Base-by-base conservation (phyloP, 2,113 vertebrate species). In the Ancistrus triradiatus region DNA sequence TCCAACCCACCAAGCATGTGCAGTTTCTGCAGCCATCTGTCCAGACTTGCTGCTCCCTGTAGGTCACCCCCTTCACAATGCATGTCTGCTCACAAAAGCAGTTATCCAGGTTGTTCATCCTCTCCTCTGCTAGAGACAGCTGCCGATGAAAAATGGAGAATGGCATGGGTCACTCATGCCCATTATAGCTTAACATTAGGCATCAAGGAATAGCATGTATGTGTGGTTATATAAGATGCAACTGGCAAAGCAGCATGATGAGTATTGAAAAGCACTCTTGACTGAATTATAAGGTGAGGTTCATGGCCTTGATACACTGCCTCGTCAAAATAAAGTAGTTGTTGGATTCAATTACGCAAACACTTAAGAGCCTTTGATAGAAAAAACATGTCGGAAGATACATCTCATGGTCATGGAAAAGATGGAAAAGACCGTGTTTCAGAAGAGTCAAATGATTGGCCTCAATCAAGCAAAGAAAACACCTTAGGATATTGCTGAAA, bases 41-140 rank as follows among this genome's bases (percentile, higher is more conserved):
- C 96, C 94, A 98, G 63, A 89, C 89, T 74, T 97, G 93, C 49
- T 93, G 90, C 78, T 97, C 95, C 78, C 95, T 89, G 90, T 97
- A 98, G 80, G 91, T 89, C 59, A 61, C 84, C 66, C 91, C 93
- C 81, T 97, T 98, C 85, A 89, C 79, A 50, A 84, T 95, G 86
- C 96, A 98, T 46, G 93, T 97, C 81, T 93, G 89, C 83, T 98
- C 96, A 88, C 96, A 98, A 80, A 95, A 97, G 86, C 96, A 98
- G 73, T 95, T 93, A 76, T 98, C 93, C 88, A 98, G 74, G 52
- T 92, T 93, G 80, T 93, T 94, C 94, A 98, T 98, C 81, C 91
- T 92, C 83, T 97, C 94, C 80, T 98, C 95, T 3, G 95, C 95
- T 75, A 90, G 87, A 75, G 95, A 95, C 83, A 98, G 84, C 95